Conservation (phyloP, 1,140 invertebrate species). For the Gerris buenoi region DNA sequence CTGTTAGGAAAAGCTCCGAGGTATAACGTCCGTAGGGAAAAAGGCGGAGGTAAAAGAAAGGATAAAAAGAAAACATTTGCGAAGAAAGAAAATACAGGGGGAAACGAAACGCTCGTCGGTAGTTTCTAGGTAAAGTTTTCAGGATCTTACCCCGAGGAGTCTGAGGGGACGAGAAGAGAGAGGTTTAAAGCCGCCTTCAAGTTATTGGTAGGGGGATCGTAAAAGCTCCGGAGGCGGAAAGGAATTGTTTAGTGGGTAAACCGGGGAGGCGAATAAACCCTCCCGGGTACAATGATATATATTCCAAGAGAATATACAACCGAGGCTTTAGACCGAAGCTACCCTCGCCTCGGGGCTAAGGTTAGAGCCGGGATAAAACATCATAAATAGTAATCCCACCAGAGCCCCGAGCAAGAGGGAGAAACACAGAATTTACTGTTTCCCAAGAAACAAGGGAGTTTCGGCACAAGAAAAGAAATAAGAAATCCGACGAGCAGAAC, state of each 20-base stretch:
- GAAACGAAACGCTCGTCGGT: background rate
- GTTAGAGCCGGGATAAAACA: background rate
- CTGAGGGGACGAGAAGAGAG: background rate
- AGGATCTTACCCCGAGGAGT: background rate
- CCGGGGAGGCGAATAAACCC: background rate
- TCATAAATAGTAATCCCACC: background rate
- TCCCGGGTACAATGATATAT: background rate
- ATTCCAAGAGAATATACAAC: background rate
- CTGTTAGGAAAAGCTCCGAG: background rate
- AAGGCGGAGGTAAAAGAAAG: no score
- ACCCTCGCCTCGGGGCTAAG: no score
- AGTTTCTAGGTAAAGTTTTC: background rate
- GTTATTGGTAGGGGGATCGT: background rate
- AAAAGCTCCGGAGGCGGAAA: background rate
- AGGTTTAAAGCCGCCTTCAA: background rate
- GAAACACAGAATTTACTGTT: background rate
- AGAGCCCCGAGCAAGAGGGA: background rate
- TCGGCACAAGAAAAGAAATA: no score
- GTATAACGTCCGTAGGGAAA: background rate
- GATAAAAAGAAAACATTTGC: background rate
- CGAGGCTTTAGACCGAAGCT: background rate
- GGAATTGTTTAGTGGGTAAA: background rate
- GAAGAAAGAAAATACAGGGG: background rate
- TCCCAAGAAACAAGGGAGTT: no score
- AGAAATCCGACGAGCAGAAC: no score